These are phyloP conservation scores for Sceliomorpha sp. DNA, from an alignment of 2,888 invertebrate species.

Conservation along the genomic window DNA sequence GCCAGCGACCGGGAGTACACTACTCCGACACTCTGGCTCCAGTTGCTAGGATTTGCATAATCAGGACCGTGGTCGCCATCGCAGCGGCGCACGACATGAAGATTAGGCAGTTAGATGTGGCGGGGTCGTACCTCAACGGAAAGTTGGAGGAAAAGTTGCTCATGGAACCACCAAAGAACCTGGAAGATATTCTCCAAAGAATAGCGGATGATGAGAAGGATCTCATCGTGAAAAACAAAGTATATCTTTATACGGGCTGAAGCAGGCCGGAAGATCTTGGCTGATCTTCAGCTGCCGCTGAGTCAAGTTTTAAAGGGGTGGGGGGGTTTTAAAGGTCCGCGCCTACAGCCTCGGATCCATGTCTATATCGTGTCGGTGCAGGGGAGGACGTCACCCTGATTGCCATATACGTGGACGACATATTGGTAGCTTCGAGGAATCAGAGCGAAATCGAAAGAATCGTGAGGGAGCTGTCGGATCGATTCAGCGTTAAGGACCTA, in stretches of 20 bases:
- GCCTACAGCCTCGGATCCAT: too few relatives aligned
- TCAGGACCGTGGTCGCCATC: too few relatives aligned
- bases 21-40: slow-evolving; percentile 13
- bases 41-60: too few relatives aligned
- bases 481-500: slow-evolving; percentile 26
- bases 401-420: too few relatives aligned
- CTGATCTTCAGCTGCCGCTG: neutral
- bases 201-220: neutral
- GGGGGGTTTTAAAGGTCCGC: too few relatives aligned
- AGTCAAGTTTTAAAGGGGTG: neutral
- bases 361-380: too few relatives aligned
- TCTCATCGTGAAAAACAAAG: neutral
- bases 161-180: neutral
- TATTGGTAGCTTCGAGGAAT: too few relatives aligned
- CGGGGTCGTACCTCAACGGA: neutral
- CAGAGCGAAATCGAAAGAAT: too few relatives aligned
- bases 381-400: too few relatives aligned
- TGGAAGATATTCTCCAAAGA: slow-evolving; percentile 1
- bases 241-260: slow-evolving; percentile 2
- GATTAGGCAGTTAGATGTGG: neutral
- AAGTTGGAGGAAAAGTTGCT: neutral
- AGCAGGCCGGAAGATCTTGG: slow-evolving; percentile 5
- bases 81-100: too few relatives aligned
- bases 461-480: neutral
- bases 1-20: slow-evolving; percentile 15